Evolutionary conservation across 2,113 vertebrate genomes (phyloP).

Genomic region (Morone chrysops): DNA sequence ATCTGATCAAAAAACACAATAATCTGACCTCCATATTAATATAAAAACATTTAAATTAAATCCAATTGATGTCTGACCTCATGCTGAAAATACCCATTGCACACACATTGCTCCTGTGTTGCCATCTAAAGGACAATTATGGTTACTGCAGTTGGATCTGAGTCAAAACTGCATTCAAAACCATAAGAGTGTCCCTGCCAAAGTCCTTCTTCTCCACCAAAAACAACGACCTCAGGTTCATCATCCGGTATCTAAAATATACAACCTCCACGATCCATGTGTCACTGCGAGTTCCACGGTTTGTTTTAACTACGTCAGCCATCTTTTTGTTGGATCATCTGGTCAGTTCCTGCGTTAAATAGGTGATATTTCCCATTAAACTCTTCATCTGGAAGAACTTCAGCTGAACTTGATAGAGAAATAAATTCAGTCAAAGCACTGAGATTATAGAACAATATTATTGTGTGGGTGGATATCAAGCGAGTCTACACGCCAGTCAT

Average conservation of each 20-base stretch:
- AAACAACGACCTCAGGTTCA: neutral
- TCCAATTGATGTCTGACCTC: neutral
- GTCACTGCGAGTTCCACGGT: neutral
- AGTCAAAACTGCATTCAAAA: neutral
- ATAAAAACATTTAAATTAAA: neutral
- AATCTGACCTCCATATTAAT: no score
- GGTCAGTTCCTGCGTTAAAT: neutral
- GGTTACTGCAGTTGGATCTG: constrained; percentile 10
- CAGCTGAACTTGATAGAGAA: neutral
- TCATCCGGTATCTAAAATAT: neutral
- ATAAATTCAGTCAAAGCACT: neutral
- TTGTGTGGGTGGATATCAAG: neutral
- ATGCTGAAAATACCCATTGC: neutral
- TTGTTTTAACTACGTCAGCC: neutral
- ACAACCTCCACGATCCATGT: neutral
- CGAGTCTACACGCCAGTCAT: neutral
- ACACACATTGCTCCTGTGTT: constrained; percentile 33
- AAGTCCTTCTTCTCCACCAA: neutral
- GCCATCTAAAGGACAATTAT: constrained; percentile 55
- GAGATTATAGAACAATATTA: neutral
- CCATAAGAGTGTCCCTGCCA: neutral
- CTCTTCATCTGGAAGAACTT: neutral
- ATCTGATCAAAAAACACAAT: neutral
- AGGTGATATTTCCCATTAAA: neutral
- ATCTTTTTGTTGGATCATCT: neutral